Conservation (phyloP, 2,113 vertebrate species). For the Megaleporinus macrocephalus region DNA sequence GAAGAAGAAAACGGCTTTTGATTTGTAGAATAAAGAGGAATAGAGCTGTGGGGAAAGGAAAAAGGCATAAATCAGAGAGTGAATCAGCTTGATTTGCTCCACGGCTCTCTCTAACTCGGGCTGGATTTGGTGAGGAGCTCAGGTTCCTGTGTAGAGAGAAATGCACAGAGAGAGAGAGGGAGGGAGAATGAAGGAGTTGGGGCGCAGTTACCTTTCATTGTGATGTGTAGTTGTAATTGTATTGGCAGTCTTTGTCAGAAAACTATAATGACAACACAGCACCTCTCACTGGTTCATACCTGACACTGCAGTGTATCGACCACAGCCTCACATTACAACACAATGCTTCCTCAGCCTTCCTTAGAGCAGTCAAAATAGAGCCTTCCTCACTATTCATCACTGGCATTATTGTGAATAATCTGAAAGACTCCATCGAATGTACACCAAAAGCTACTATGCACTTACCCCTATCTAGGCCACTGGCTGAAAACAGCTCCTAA, state of each 20-base stretch:
- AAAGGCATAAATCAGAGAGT: neutral
- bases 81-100: neutral
- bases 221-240: neutral
- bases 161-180: neutral
- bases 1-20: constrained; percentile 14
- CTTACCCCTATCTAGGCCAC: constrained; percentile 25
- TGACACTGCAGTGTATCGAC: constrained; percentile 15
- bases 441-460: too few species aligned
- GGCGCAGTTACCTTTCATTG: neutral
- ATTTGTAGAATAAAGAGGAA: constrained; percentile 23
- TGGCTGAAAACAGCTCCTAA: neutral
- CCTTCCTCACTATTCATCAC: neutral
- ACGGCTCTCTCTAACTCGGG: neutral
- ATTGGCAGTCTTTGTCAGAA: constrained; percentile 16
- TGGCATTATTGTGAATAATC: neutral
- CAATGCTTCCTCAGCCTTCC: neutral
- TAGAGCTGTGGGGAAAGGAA: constrained; percentile 1
- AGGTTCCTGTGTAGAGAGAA: neutral
- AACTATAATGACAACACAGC: constrained; percentile 59
- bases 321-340: neutral
- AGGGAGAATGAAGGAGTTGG: constrained; percentile 36
- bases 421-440: neutral
- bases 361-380: neutral
- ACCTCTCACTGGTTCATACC: constrained; percentile 67
- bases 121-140: constrained; percentile 10